phyloP scores from a whole-genome alignment of 2,888 invertebrate genomes.

The Cremastobaeus sp. region DNA sequence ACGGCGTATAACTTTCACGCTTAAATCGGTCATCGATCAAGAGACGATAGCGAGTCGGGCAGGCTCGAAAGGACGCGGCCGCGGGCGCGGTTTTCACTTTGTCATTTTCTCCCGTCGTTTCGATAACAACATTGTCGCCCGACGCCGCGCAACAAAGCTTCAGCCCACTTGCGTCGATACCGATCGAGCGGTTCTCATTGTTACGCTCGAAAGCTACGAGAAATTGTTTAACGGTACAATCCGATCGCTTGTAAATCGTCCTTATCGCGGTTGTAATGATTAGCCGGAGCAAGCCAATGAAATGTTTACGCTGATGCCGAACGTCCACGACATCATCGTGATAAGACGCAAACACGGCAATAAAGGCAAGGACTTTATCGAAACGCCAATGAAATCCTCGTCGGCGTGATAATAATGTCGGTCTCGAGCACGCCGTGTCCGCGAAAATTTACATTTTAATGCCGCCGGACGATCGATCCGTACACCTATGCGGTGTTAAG shows the following conservation, averaged over 20 bases:
- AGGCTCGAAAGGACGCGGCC: too few relatives aligned
- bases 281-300: slow-evolving; percentile 54
- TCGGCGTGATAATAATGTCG: slow-evolving; percentile 35
- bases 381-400: slow-evolving; percentile 41
- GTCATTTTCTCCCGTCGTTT: slow-evolving; percentile 39
- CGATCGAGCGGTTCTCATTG: slow-evolving; percentile 50
- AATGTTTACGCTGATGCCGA: slow-evolving; percentile 55
- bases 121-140: slow-evolving; percentile 42
- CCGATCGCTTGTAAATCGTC: slow-evolving; percentile 59
- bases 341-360: slow-evolving; percentile 50
- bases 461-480: background rate
- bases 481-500: background rate
- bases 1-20: slow-evolving; percentile 59
- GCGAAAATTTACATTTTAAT: slow-evolving; percentile 17
- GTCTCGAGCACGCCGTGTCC: slow-evolving; percentile 22
- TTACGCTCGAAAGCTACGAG: slow-evolving; percentile 54
- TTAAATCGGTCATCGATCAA: slow-evolving; percentile 63
- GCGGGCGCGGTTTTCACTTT: slow-evolving; percentile 59
- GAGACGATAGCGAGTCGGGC: too few relatives aligned
- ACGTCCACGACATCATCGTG: slow-evolving; percentile 54
- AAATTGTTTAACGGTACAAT: slow-evolving; percentile 60
- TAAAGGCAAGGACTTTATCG: slow-evolving; percentile 57
- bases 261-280: slow-evolving; percentile 60
- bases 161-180: slow-evolving; percentile 35
- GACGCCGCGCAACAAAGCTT: slow-evolving; percentile 13